Evolutionary conservation across 2,113 vertebrate genomes (phyloP), one percentile per base, ranked within the genome.

Genomic region (Indicator indicator): DNA sequence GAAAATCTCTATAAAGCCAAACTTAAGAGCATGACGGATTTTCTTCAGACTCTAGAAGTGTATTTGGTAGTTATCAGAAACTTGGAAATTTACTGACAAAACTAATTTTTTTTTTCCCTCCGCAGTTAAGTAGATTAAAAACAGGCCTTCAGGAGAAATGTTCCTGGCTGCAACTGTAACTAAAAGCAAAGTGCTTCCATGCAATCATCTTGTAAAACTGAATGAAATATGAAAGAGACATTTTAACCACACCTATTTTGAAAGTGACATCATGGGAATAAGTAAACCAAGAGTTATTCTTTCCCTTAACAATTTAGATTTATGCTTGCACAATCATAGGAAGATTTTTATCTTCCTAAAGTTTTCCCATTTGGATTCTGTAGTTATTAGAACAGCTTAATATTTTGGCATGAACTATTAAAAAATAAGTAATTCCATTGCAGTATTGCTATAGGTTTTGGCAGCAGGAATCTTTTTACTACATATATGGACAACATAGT

Each of bases 361-460:
- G 44, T 77, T 92, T 96, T 75, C 89, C 82, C 72, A 64, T 52
- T 79, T 82, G 75, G 32, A 89, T 91, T 87, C 63, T 48, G 67
- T 42, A 70, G 14, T 78, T 86, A 88, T 82, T 90, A 69, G n/a
- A 92, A 50, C 27, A 48, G 21, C 63, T 70, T 89, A 81, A 48
- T 80, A 92, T 81, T 93, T 86, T 93, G 81, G 48, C 88, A 88
- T 11, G 19, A 78, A 58, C 56, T 55, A 6, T 76, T 90, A 68
- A 93, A 93, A 92, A 95, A 38, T 52, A 74, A 95, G 19, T 55
- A 81, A 88, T 83, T 86, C 36, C 55, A 12, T 33, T 88, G 40
- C 77, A 88, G 72, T 93, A 63, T 90, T 79, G 42, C 55, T 65
- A 52, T 11, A 71, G 59, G 26, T 70, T 80, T 89, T 93, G 73